Conservation (phyloP, 1,140 invertebrate genomes). For the Aphelenchoides besseyi region DNA sequence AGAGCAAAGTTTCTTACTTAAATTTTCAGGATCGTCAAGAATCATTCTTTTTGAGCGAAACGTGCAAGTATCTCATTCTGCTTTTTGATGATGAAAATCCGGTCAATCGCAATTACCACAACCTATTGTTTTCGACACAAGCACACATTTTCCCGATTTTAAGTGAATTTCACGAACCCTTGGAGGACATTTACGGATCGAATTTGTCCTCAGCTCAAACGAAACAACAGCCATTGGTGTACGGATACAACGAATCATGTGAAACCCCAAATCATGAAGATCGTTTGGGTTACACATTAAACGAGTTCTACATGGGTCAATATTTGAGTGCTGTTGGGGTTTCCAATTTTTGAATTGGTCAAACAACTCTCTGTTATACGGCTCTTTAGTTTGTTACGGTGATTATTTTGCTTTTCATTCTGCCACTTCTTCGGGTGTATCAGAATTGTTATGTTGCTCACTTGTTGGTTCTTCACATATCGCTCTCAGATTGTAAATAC, state of each 20-base stretch:
- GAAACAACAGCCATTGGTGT: neutral
- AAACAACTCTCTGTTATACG: too few species aligned
- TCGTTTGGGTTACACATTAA: slow-evolving; percentile 21
- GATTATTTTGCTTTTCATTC: neutral
- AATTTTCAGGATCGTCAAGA: slow-evolving; percentile 99
- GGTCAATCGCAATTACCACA: slow-evolving; percentile 68
- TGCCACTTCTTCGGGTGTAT: too few species aligned
- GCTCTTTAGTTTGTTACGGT: too few species aligned
- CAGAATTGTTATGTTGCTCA: too few species aligned
- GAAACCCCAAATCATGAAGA: slow-evolving; percentile 7
- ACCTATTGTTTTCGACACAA: slow-evolving; percentile 72
- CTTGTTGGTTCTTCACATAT: neutral
- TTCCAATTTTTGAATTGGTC: neutral
- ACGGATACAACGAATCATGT: slow-evolving; percentile 25
- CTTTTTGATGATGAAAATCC: slow-evolving; percentile 72
- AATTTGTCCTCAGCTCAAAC: neutral
- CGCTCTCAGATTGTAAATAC: neutral
- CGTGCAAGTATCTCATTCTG: slow-evolving; percentile 82
- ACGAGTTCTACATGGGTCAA: slow-evolving; percentile 12
- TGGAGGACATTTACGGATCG: slow-evolving; percentile 5
- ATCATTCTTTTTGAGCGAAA: slow-evolving; percentile 96
- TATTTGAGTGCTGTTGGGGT: slow-evolving; percentile 30
- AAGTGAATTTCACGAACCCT: slow-evolving; percentile 62
- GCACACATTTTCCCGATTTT: slow-evolving; percentile 71
- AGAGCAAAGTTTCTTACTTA: too few species aligned